A percentile compares a stretch with the other conserved stretches of the same genome.
Evolutionary conservation across 2,113 vertebrate species (phyloP).

Genomic region (Ptilorrhoa leucosticta): DNA sequence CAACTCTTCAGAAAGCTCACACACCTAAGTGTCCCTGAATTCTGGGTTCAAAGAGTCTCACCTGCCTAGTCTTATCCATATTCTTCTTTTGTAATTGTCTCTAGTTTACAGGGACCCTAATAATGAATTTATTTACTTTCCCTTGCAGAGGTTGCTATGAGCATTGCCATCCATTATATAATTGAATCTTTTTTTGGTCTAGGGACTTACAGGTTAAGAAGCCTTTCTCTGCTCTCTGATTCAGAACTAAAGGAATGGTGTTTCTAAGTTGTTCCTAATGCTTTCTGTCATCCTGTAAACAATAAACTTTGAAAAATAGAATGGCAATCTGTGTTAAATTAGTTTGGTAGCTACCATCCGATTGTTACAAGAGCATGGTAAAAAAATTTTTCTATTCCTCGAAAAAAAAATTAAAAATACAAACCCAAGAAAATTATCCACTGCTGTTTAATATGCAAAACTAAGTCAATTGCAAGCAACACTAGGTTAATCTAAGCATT

Average conservation of each 20-base stretch:
- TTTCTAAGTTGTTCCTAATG: background rate
- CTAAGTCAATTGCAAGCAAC: background rate
- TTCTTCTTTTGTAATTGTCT: background rate
- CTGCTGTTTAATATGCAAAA: background rate
- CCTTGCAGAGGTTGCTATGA: background rate
- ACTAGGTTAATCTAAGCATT: background rate
- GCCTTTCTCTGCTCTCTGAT: background rate
- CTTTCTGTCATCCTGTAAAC: background rate
- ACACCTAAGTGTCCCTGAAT: too few relatives aligned
- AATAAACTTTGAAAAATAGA: background rate
- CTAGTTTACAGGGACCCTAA: background rate
- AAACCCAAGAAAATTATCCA: accelerated
- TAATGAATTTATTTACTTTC: background rate
- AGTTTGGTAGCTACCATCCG: background rate
- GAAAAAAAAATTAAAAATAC: background rate
- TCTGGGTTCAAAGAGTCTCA: background rate
- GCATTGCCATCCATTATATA: accelerated
- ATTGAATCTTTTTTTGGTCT: accelerated
- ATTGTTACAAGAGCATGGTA: background rate
- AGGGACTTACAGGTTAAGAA: background rate
- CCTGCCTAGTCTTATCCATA: accelerated
- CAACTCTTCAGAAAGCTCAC: background rate
- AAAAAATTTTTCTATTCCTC: background rate
- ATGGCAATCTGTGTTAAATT: background rate
- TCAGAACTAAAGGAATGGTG: background rate